phyloP scores from a whole-genome alignment of 2,113 vertebrate species.

The Castor canadensis region DNA sequence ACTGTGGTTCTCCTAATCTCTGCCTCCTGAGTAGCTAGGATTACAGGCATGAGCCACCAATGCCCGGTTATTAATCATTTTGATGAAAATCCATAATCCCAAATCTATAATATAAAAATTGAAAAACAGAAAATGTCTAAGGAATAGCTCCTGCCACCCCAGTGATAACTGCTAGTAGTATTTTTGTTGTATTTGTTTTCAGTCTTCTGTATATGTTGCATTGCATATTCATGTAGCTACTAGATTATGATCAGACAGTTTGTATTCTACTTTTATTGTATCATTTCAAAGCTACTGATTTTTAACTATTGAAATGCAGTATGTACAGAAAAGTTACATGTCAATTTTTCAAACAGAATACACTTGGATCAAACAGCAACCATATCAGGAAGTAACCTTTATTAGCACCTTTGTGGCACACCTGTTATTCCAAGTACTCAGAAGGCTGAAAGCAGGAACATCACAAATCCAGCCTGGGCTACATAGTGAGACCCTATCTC shows the following conservation, averaged over 20 bases:
- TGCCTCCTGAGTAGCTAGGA: background rate
- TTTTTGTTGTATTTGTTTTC: background rate
- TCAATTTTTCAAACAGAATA: slow-evolving; percentile 17
- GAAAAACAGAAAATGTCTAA: background rate
- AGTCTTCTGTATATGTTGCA: background rate
- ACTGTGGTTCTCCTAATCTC: background rate
- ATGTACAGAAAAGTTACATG: background rate
- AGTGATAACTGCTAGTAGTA: background rate
- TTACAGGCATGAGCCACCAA: background rate
- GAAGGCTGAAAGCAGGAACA: too few relatives aligned
- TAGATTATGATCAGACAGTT: background rate
- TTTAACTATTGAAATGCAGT: slow-evolving; percentile 12
- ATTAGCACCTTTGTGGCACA: background rate
- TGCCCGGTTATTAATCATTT: background rate
- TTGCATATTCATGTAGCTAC: background rate
- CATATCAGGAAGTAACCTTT: background rate
- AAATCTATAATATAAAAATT: background rate
- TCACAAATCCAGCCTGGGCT: too few relatives aligned
- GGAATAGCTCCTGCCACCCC: background rate
- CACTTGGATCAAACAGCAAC: background rate
- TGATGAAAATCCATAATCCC: background rate
- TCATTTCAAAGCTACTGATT: background rate
- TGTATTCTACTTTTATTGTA: background rate
- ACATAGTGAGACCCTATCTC: too few relatives aligned
- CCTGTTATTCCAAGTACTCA: too few relatives aligned